Conservation (phyloP, 2,888 invertebrate genomes). For the Ligdia adustata region DNA sequence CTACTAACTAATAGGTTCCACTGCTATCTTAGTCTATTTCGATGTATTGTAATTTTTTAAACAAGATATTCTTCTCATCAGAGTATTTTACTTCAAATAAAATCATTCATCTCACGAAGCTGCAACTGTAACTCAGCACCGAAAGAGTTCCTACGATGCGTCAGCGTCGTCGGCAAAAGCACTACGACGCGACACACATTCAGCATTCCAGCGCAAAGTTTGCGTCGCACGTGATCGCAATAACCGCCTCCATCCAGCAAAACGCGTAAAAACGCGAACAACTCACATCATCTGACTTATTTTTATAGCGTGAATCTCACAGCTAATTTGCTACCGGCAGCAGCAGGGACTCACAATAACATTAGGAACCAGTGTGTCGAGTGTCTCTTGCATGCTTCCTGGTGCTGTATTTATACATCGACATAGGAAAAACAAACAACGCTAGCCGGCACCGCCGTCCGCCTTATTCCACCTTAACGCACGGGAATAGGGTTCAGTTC, state of each 20-base stretch:
- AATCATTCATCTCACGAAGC: too few species aligned
- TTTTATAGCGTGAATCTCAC: constrained; percentile 30
- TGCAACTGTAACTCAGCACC: background rate
- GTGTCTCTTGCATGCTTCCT: constrained; percentile 65
- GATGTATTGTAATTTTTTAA: too few species aligned
- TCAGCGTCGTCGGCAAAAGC: constrained; percentile 6
- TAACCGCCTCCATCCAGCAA: constrained; percentile 8
- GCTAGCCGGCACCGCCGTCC: constrained; percentile 51
- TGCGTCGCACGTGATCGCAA: constrained; percentile 3
- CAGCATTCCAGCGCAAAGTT: constrained; percentile 14
- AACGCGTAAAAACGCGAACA: constrained; percentile 21
- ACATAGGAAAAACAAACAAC: constrained; percentile 79
- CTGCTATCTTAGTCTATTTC: too few species aligned
- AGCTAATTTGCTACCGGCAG: constrained; percentile 29
- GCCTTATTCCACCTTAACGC: constrained; percentile 35
- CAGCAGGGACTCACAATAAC: constrained; percentile 42
- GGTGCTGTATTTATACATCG: constrained; percentile 77
- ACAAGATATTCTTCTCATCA: too few species aligned
- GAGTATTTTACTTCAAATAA: too few species aligned
- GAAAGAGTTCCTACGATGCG: constrained; percentile 5
- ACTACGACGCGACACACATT: constrained; percentile 3
- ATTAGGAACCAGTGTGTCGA: constrained; percentile 54
- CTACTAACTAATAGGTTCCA: too few species aligned
- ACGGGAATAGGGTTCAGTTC: constrained; percentile 37
- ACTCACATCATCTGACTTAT: constrained; percentile 23